Base-by-base conservation (phyloP, 2,888 invertebrate genomes). In the Platypus cylindrus region DNA sequence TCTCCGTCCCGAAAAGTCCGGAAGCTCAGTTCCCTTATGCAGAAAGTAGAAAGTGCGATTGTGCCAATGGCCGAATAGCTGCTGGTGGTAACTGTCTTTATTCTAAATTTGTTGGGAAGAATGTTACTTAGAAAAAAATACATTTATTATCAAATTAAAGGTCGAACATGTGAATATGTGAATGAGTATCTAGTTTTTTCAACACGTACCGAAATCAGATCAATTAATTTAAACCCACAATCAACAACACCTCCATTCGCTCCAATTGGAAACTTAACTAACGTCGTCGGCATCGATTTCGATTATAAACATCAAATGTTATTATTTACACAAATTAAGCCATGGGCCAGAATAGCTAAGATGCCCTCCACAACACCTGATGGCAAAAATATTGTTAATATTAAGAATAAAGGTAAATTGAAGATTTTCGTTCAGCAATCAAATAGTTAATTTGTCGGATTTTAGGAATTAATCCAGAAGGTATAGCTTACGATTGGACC, bases 401-500 rank as follows among this genome's bases (percentile, higher is more conserved):
- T 87, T 11, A 44, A 37, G 24, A 44, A 37, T 18, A 43, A 40
- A 38, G 43, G 43, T 41, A 32, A 8, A 29, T n/a, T 30, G 12
- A 12, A 32, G 9, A 18, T 5, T 14, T 23, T 15, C 14, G 17
- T 4, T 12, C 11, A 22, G 5, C 24, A 29, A 9, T 14, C 9
- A 12, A 29, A 2, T 8, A 14, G 12, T 14, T 9, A 8, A 29
- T 15, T 12, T 2, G 20, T 18, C 7, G 26, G 23, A 17, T 37
- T 39, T 24, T 18, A 53, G 82, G 84, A 14, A 86, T 90, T 34
- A 90, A 89, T 60, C 90, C 91, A 0, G 90, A 91, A 59, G 90
- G 91, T 3, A 83, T 93, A 42, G 87, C 91, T 0, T 91, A 93
- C 55, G 97, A 98, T 56, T 98, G 97, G 97, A 89, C 95, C 0